Base-by-base conservation (phyloP, 2,888 invertebrate genomes). In the Nebria salina region DNA sequence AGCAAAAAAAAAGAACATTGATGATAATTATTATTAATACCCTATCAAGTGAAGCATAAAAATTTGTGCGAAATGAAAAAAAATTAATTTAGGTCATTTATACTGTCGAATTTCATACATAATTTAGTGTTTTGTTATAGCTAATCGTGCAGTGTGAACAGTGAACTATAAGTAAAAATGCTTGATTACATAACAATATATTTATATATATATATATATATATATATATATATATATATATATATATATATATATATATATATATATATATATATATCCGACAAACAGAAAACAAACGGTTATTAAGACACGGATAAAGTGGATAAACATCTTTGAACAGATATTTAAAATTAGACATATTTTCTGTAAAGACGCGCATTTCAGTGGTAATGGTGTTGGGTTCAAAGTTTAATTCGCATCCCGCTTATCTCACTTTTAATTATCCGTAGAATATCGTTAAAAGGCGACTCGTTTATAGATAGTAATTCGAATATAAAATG, bases 1-100 rank as follows among this genome's bases (percentile, higher is more conserved):
- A 82, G 74, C 72, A 74, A 72, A 20, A 82, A 82, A 65, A 76
- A 77, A 97, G 97, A 80, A 75, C 80, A 65, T 82, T 81, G 43
- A 76, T 76, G 66, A 76, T 70, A 76, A 76, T 65, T 76, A 43
- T 70, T 26, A 26, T 70, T 70, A 43, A 25, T 81, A 75, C 72
- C 54, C 74, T 74, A 82, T 64, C 72, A 74, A 74, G 34, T 77
- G 73, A 82, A 82, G 82, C 80, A 75, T 80, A 80, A 80, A 80
- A 65, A 43, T 80, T 80, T 80, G 80, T 80, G 80, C 70, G 75
- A 80, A 75, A 75, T 80, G 54, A 75, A 64, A 64, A 75, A 75
- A 34, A 34, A 20, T 20, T 20, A 20, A 20, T 20, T 5, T 34
- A 34, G 34, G 68, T 79, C 0, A 80, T 80, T 80, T 80, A 72